Evolutionary conservation across 2,888 invertebrate genomes (phyloP).

Genomic region (Heliconius hortense): DNA sequence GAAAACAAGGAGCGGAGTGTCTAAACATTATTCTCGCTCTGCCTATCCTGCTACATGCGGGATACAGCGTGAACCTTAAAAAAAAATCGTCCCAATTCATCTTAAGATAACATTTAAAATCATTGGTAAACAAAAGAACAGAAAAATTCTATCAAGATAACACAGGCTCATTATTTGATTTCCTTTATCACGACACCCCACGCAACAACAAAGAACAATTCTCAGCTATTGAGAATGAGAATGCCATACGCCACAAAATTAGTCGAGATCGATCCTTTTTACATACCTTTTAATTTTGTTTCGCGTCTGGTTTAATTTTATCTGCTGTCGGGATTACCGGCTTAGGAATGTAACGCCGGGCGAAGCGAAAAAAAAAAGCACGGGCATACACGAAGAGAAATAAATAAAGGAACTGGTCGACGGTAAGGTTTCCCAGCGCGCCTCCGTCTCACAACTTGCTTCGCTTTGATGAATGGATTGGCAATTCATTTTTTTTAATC

Average conservation of each 20-base stretch:
- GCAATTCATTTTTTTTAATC: slow-evolving; percentile 61
- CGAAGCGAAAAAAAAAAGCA: slow-evolving; percentile 69
- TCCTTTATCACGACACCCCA: slow-evolving; percentile 52
- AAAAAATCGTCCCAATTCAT: not conserved
- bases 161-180: slow-evolving; percentile 53
- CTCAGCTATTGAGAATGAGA: slow-evolving; percentile 48
- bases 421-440: slow-evolving; percentile 71
- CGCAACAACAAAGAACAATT: slow-evolving; percentile 55
- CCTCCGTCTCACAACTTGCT: slow-evolving; percentile 57
- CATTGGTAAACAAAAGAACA: slow-evolving; percentile 40
- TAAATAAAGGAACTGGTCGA: slow-evolving; percentile 78
- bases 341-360: slow-evolving; percentile 79
- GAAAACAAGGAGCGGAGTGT: too few species aligned
- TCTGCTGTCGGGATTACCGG: slow-evolving; percentile 80
- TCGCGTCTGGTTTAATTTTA: slow-evolving; percentile 82
- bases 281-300: slow-evolving; percentile 81
- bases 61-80: too few species aligned
- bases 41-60: too few species aligned
- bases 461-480: slow-evolving; percentile 72
- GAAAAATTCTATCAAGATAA: slow-evolving; percentile 51
- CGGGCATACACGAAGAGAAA: slow-evolving; percentile 73
- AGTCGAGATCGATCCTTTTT: slow-evolving; percentile 76
- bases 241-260: slow-evolving; percentile 78
- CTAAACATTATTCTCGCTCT: too few species aligned
- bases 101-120: slow-evolving; percentile 1